A percentile compares a stretch with the other conserved stretches of the same genome.
These are phyloP conservation scores for Caenorhabditis doughertyi DNA, from an alignment of 2,888 invertebrate genomes.

Conservation along the genomic window DNA sequence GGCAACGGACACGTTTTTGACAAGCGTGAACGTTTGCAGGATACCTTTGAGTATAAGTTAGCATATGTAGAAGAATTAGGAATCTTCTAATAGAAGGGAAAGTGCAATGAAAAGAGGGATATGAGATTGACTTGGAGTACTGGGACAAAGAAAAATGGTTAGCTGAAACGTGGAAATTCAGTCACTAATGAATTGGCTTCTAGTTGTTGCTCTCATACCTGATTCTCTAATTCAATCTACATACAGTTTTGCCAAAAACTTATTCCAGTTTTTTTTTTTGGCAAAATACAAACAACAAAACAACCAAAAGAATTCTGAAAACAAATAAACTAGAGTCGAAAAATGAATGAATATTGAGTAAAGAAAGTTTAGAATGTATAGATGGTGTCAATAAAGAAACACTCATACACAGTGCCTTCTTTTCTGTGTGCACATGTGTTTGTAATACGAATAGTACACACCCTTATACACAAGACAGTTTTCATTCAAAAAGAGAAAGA, in stretches of 20 bases:
- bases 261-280: neutral
- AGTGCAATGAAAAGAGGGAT: too few relatives aligned
- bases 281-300: neutral
- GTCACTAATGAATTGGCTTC: too few relatives aligned
- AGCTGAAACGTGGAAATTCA: too few relatives aligned
- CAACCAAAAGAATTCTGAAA: neutral
- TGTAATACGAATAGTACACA: constrained; percentile 38
- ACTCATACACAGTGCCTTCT: neutral
- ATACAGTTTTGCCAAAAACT: too few relatives aligned
- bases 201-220: too few relatives aligned
- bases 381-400: constrained; percentile 40
- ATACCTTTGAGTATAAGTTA: constrained; percentile 2
- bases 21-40: constrained; percentile 52
- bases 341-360: too few relatives aligned
- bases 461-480: constrained; percentile 24
- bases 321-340: neutral
- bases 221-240: too few relatives aligned
- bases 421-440: constrained; percentile 33
- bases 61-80: neutral
- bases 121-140: too few relatives aligned
- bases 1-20: constrained; percentile 55
- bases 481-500: constrained; percentile 13
- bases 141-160: too few relatives aligned
- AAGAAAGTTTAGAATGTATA: too few relatives aligned
- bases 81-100: too few relatives aligned